A percentile compares a stretch with the other conserved stretches of the same genome.
These are phyloP conservation scores for Aurelia aurita DNA, from an alignment of 30 jellyfish, hydroid and myxozoan species.

Conservation along the genomic window DNA sequence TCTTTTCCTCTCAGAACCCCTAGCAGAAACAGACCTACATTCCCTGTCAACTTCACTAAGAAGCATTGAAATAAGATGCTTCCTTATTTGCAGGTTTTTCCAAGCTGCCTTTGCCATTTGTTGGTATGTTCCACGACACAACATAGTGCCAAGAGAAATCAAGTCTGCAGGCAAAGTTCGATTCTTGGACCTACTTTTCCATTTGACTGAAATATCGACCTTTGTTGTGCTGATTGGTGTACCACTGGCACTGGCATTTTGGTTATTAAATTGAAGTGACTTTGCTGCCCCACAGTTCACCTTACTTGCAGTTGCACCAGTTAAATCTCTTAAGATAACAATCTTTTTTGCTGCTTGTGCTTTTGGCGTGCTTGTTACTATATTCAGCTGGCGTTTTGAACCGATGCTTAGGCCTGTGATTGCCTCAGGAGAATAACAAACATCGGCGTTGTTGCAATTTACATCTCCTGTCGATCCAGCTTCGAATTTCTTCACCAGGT, in stretches of 20 bases:
- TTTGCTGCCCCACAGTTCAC: background rate
- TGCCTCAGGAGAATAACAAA: too few relatives aligned
- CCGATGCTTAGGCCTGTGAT: background rate
- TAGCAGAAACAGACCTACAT: background rate
- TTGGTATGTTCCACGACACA: background rate
- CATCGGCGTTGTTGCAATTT: constrained; percentile 1
- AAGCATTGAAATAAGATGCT: background rate
- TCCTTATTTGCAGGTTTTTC: constrained; percentile 2
- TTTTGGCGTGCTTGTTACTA: background rate
- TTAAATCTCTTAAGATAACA: background rate
- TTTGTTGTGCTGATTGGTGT: background rate
- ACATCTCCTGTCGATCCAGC: background rate
- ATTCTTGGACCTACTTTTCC: background rate
- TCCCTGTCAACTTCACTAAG: background rate
- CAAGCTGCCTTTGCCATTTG: constrained; percentile 2
- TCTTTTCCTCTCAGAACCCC: background rate
- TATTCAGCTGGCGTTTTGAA: constrained; percentile 1
- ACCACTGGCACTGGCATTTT: background rate
- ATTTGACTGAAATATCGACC: background rate
- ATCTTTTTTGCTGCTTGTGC: background rate
- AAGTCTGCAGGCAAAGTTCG: constrained; percentile 5
- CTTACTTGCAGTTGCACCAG: background rate
- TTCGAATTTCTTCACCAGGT: background rate
- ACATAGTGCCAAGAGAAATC: constrained; percentile 3
- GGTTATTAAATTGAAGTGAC: background rate